Evolutionary conservation across 2,797 vertebrate genomes (phyloP), one percentile per base, ranked within the genome.

Genomic region (Knipowitschia caucasica): DNA sequence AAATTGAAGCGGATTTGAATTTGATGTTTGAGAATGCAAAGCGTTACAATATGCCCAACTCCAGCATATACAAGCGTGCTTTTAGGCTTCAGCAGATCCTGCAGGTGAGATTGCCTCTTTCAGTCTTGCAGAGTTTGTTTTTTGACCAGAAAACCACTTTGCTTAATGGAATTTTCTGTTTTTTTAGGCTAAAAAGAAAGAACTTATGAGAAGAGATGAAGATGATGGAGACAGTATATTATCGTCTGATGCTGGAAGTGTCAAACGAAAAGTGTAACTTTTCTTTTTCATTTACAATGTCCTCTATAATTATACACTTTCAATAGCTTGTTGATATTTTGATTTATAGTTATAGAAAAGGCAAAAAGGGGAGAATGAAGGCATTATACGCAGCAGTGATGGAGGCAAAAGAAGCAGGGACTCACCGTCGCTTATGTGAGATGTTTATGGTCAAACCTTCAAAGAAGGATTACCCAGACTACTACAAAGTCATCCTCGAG

Each of bases 1-100:
- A 96, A 75, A 86, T 99, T 78, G 97, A 99, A 30, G 63, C 89
- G 12, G 97, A 99, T 77, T 88, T 99, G 69, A 94, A 86, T 64
- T 59, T 94, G 69, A 98, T 99, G 95, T 95, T 98, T 92, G 97
- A 99, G 85, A 99, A 99, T 70, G 96, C 97, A 44, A 99, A 98
- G 66, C 94, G 94, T 51, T 99, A 98, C 86, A 99, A 99, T 53
- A 93, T 99, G 85, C 94, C 94, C 34, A 98, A 93, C 86, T 99
- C 97, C 42, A 92, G 93, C 70, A 98, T 99, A 86, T 99, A 98
- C 77, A 99, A 99, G 47, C 90, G 96, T 50, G 96, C 96, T n/a
- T 85, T 98, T 39, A 94, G 95, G 81, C 88, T 99, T 64, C 97
- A 98, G 77, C 97, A 98, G 75, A 92, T 98, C 61, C 85, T 98